Conservation (phyloP, 1,140 invertebrate species). For the Cyclina sinensis region DNA sequence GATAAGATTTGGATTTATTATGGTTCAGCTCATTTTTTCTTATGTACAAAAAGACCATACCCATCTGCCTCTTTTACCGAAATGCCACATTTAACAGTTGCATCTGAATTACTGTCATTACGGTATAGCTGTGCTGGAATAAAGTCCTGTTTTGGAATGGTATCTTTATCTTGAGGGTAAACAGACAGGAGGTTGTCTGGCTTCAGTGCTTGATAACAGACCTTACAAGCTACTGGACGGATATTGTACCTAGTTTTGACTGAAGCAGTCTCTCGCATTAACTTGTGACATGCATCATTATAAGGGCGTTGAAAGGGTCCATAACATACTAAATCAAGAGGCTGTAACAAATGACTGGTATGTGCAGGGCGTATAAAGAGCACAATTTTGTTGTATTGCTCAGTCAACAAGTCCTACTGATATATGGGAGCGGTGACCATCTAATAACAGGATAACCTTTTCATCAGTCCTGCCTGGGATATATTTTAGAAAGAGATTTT, state of each 20-base stretch:
- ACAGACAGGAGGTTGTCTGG: conserved; percentile 52
- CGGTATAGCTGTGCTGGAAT: neutral
- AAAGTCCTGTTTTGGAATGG: neutral
- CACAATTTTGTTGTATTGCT: no score
- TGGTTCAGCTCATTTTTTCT: neutral
- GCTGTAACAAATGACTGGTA: conserved; percentile 65
- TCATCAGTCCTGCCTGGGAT: no score
- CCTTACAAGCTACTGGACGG: conserved; percentile 45
- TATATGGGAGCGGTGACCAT: no score
- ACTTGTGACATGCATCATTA: conserved; percentile 28
- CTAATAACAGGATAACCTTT: neutral
- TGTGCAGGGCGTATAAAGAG: no score
- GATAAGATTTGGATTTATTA: no score
- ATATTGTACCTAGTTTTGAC: conserved; percentile 22
- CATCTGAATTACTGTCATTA: neutral
- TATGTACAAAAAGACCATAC: neutral
- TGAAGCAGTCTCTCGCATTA: neutral
- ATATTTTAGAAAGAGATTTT: neutral
- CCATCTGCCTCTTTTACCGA: neutral
- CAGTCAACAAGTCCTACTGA: no score
- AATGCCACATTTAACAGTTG: neutral
- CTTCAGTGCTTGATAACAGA: conserved; percentile 6
- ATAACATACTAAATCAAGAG: conserved; percentile 63
- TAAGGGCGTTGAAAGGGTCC: conserved; percentile 48
- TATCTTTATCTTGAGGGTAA: conserved; percentile 47